These are phyloP conservation scores for Anguilla rostrata DNA, from an alignment of 2,113 vertebrate genomes.

Conservation along the genomic window DNA sequence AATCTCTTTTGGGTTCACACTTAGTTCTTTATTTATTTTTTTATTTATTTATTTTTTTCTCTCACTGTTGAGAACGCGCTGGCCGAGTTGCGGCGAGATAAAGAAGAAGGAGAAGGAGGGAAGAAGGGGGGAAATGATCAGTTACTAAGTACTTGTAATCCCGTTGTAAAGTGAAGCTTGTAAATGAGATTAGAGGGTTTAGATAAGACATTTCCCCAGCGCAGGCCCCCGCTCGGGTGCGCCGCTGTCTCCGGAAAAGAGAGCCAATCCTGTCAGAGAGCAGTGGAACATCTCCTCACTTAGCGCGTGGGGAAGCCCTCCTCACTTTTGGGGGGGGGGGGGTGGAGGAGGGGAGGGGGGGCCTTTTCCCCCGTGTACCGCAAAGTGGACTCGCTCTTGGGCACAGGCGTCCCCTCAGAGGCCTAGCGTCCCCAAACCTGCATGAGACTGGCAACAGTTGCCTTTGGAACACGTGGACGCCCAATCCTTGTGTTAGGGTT, in stretches of 20 bases:
- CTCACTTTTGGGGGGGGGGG: no score
- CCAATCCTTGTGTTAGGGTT: not conserved
- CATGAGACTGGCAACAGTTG: not conserved
- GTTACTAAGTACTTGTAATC: slow-evolving; percentile 56
- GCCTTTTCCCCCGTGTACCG: no score
- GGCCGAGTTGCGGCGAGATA: not conserved
- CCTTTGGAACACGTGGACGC: not conserved
- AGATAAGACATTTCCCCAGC: slow-evolving; percentile 44
- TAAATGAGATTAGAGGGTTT: slow-evolving; percentile 56
- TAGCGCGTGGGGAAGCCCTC: no score
- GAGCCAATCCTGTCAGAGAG: not conserved
- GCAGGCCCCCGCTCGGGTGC: slow-evolving; percentile 18
- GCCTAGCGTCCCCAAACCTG: not conserved
- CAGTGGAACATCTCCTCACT: not conserved
- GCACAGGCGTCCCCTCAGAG: not conserved
- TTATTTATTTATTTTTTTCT: no score
- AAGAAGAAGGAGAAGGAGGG: not conserved
- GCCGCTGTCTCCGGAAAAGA: not conserved
- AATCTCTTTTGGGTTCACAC: slow-evolving; percentile 13
- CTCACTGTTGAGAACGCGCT: not conserved
- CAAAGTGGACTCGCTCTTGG: no score
- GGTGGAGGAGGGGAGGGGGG: no score
- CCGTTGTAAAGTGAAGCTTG: slow-evolving; percentile 51
- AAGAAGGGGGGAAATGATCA: slow-evolving; percentile 41
- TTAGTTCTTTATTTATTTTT: not conserved